Evolutionary conservation across 1,140 invertebrate genomes (phyloP).

Genomic region (Neotoxoptera formosana): DNA sequence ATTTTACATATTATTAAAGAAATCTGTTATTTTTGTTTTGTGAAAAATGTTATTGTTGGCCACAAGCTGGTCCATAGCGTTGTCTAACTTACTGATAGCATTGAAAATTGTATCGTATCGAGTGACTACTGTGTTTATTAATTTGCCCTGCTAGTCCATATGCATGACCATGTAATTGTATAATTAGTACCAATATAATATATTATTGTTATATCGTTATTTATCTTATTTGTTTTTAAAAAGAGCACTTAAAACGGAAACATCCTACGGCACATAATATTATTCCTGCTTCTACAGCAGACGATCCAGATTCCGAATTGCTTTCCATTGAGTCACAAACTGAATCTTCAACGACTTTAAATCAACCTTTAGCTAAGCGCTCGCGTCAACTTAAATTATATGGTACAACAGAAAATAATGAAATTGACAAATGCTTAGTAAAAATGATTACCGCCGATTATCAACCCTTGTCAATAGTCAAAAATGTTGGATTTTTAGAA

Average conservation of each 20-base stretch:
- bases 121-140: too few species aligned
- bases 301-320: background rate
- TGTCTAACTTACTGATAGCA: too few species aligned
- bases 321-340: background rate
- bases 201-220: too few species aligned
- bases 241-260: slow-evolving; percentile 23
- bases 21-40: too few species aligned
- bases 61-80: too few species aligned
- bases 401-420: background rate
- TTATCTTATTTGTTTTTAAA: background rate
- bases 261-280: background rate
- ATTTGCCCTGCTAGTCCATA: too few species aligned
- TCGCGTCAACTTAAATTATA: background rate
- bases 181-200: too few species aligned
- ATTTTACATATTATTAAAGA: too few species aligned
- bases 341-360: background rate
- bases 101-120: too few species aligned
- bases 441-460: background rate
- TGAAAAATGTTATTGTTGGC: too few species aligned
- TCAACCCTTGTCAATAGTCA: slow-evolving; percentile 52
- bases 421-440: background rate
- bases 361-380: background rate
- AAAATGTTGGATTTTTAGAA: slow-evolving; percentile 50
- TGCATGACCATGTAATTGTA: too few species aligned
- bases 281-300: slow-evolving; percentile 17